Conservation (phyloP, 2,888 invertebrate genomes). For the Baccha elongata region DNA sequence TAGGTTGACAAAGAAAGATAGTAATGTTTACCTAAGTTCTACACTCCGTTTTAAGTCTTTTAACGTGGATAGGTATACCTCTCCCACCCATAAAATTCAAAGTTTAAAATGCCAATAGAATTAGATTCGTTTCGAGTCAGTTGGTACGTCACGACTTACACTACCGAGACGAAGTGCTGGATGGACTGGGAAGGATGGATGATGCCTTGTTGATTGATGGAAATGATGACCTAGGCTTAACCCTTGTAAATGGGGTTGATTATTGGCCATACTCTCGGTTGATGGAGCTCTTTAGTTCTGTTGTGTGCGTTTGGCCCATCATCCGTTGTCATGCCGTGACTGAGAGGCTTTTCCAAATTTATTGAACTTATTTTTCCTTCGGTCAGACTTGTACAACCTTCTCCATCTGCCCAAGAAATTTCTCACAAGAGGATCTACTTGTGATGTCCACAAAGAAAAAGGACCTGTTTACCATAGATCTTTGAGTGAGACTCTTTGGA, state of each 20-base stretch:
- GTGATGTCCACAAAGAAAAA: slow-evolving; percentile 68
- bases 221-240: slow-evolving; percentile 64
- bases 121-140: slow-evolving; percentile 64
- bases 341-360: slow-evolving; percentile 49
- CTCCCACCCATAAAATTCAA: slow-evolving; percentile 6
- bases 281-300: background rate
- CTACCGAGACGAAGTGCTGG: slow-evolving; percentile 4
- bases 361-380: slow-evolving; percentile 63
- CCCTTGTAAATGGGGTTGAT: slow-evolving; percentile 63
- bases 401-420: background rate
- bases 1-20: slow-evolving; percentile 38
- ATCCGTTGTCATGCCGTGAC: slow-evolving; percentile 31
- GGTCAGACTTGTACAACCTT: background rate
- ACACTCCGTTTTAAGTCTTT: background rate
- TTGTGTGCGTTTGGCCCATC: slow-evolving; percentile 18
- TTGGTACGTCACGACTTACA: slow-evolving; percentile 24
- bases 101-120: slow-evolving; percentile 67
- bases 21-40: slow-evolving; percentile 49
- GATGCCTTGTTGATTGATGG: slow-evolving; percentile 67
- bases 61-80: background rate
- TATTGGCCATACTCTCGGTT: slow-evolving; percentile 39
- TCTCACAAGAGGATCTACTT: slow-evolving; percentile 55
- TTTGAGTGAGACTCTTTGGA: slow-evolving; percentile 35
- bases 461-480: slow-evolving; percentile 64
- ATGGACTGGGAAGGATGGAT: background rate